Base-by-base conservation (phyloP, 2,888 invertebrate species). In the Corythucha ciliata region DNA sequence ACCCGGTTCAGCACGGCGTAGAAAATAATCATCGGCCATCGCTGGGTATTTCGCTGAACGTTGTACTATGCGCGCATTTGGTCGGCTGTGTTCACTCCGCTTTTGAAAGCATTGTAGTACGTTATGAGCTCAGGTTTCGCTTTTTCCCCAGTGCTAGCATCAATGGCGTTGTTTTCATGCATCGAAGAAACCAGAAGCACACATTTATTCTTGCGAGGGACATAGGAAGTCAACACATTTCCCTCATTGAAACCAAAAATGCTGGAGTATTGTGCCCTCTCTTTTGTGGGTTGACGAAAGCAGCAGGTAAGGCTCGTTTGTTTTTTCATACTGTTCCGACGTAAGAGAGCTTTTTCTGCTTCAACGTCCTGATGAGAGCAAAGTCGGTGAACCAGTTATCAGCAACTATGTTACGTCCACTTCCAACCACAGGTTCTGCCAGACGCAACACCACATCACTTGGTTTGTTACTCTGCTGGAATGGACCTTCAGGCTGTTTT, bases 321-420 rank as follows among this genome's bases (percentile, higher is more conserved):
- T 54, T 54, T 42, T 54, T 57, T 37, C 39, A 27, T n/a, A 56
- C 25, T 14, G 55, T 57, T 2, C 55, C 55, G 27, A 51, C 53
- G 22, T 37, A 48, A 12, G 49, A 34, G 1, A 57, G 40, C 18
- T 52, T 54, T 10, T 52, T 53, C 20, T 55, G 20, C 22, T 39
- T 42, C 34, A 55, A 34, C 10, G 40, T 36, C 12, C 27, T 25
- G 1, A 46, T 26, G 14, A 63, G 54, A 21, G 54, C 57, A 20
- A 48, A 44, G 47, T 56, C 59, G 3, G 61, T 62, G 46, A 58
- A 62, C 57, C 60, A 63, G 49, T 62, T 62, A 47, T 64, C 62
- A 40, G 57, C 58, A 8, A 61, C 64, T 14, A 64, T 54, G 50
- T 63, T 65, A 16, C 60, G 40, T 8, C 60, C 60, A 24, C 59